Conservation (phyloP, 2,113 vertebrate genomes). For the Poecilia latipinna region DNA sequence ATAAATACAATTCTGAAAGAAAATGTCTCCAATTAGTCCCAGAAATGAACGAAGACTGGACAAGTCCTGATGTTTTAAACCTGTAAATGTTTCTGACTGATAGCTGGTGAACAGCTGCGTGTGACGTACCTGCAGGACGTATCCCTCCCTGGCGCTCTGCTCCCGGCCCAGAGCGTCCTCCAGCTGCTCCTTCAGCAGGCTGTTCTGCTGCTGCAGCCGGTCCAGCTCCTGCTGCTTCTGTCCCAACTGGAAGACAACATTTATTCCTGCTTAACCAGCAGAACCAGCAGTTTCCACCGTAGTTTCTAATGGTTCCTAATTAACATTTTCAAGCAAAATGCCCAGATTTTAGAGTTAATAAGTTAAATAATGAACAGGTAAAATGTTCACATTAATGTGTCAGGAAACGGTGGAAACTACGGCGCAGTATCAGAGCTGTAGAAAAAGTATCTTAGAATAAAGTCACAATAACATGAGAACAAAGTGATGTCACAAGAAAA, state of each 20-base stretch:
- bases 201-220: slow-evolving; percentile 92
- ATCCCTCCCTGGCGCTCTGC: slow-evolving; percentile 92
- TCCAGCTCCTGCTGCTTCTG: slow-evolving; percentile 93
- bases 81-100: background rate
- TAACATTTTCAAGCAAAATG: too few relatives aligned
- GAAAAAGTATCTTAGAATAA: too few relatives aligned
- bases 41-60: background rate
- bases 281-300: background rate
- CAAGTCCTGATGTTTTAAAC: background rate
- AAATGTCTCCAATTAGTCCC: background rate
- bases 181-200: slow-evolving; percentile 89
- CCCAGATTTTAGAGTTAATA: background rate
- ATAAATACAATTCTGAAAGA: too few relatives aligned
- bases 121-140: slow-evolving; percentile 90
- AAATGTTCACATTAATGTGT: too few relatives aligned
- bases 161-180: slow-evolving; percentile 90
- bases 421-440: too few relatives aligned
- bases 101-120: background rate
- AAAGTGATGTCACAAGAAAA: too few relatives aligned
- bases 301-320: too few relatives aligned
- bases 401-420: too few relatives aligned
- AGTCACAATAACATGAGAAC: too few relatives aligned
- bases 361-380: too few relatives aligned
- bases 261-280: background rate
- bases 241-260: slow-evolving; percentile 80